Conservation (phyloP, 2,113 vertebrate genomes). For the Anser cygnoides region DNA sequence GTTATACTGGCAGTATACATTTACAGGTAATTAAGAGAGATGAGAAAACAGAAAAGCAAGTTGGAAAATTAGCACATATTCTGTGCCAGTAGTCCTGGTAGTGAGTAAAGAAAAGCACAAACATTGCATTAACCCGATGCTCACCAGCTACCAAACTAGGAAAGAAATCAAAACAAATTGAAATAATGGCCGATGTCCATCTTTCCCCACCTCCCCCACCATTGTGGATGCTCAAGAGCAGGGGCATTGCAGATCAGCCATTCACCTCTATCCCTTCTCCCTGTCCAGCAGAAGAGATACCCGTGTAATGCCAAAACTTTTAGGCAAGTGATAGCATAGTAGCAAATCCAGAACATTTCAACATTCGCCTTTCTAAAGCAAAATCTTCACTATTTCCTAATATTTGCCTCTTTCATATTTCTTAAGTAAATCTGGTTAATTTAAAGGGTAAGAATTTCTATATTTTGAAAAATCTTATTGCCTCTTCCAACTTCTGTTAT, state of each 20-base stretch:
- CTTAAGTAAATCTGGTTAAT: not conserved
- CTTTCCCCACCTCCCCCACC: not conserved
- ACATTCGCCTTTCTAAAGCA: not conserved
- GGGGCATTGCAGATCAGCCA: not conserved
- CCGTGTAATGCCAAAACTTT: not conserved
- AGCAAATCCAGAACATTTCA: not conserved
- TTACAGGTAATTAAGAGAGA: not conserved
- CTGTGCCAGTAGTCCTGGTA: not conserved
- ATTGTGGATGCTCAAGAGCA: too few species aligned
- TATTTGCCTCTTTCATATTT: not conserved
- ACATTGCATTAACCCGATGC: not conserved
- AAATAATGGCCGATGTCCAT: not conserved
- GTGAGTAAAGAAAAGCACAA: not conserved
- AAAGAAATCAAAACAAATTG: not conserved
- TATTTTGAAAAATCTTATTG: not conserved
- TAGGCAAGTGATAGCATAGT: not conserved
- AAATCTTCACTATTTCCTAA: not conserved
- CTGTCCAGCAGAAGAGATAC: not conserved
- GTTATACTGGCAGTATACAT: not conserved
- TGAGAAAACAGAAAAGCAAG: not conserved
- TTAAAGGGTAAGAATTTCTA: not conserved
- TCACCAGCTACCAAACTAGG: not conserved
- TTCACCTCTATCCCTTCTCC: not conserved
- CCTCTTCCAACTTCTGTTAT: not conserved
- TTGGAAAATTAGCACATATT: not conserved